phyloP scores from a whole-genome alignment of 2,113 vertebrate genomes.

The Panthera uncia region DNA sequence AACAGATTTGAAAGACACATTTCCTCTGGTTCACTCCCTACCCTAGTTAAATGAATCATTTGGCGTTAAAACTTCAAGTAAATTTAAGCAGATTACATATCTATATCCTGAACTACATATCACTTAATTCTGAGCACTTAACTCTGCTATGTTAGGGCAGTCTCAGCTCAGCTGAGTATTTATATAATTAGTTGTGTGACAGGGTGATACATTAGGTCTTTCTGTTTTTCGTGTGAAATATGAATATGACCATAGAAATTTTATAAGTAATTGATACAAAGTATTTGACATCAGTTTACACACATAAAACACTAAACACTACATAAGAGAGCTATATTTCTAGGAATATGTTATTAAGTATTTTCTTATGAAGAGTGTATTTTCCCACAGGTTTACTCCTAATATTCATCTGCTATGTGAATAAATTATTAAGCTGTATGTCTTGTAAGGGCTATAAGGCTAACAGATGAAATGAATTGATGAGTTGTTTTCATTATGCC shows the following conservation, averaged over 20 bases:
- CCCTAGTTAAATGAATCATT: background rate
- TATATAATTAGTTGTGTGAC: slow-evolving; percentile 37
- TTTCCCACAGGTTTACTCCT: slow-evolving; percentile 50
- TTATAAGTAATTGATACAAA: slow-evolving; percentile 13
- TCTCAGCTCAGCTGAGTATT: background rate
- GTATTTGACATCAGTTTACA: slow-evolving; percentile 23
- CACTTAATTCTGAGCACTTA: background rate
- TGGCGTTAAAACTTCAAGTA: background rate
- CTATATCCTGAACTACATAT: background rate
- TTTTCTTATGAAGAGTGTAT: slow-evolving; percentile 58
- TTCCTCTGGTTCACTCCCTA: background rate
- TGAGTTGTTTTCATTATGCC: slow-evolving; percentile 24
- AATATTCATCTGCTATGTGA: slow-evolving; percentile 44
- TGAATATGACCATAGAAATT: background rate
- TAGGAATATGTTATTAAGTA: slow-evolving; percentile 8
- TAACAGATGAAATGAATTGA: slow-evolving; percentile 44
- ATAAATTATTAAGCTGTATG: slow-evolving; percentile 32
- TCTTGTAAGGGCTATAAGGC: background rate
- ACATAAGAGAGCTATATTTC: slow-evolving; percentile 25
- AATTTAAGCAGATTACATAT: background rate
- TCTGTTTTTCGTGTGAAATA: slow-evolving; percentile 38
- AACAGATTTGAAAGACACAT: background rate
- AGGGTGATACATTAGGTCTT: background rate
- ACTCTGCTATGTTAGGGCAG: background rate
- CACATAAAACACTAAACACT: slow-evolving; percentile 18